These are phyloP conservation scores for Ellobius talpinus DNA, from an alignment of 2,113 vertebrate species.

Conservation along the genomic window DNA sequence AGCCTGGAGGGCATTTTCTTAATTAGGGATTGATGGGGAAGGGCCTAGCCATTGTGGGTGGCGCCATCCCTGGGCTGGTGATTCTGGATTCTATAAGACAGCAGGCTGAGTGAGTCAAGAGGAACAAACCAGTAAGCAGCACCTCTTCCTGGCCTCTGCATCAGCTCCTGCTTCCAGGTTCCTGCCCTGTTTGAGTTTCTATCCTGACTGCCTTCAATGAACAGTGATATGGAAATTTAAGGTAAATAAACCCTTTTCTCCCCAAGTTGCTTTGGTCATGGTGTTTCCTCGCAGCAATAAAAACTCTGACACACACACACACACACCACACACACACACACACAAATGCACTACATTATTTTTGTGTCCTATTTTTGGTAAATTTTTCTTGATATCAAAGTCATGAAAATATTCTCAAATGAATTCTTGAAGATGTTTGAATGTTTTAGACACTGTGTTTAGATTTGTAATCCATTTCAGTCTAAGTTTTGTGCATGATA, in stretches of 20 bases:
- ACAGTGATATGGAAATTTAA: too few species aligned
- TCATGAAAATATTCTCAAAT: neutral
- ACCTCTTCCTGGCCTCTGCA: too few species aligned
- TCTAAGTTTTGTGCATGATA: neutral
- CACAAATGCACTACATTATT: neutral
- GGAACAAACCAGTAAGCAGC: neutral
- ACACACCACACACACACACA: too few species aligned
- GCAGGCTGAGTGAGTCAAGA: neutral
- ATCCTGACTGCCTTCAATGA: too few species aligned
- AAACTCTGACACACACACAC: too few species aligned
- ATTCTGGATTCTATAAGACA: neutral
- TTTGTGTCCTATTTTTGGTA: slow-evolving; percentile 6
- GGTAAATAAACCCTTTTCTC: too few species aligned
- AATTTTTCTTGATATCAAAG: neutral
- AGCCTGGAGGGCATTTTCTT: neutral
- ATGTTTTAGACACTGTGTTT: slow-evolving; percentile 1
- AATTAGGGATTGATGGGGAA: neutral
- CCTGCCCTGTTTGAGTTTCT: too few species aligned
- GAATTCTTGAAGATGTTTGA: neutral
- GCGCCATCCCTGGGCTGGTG: neutral
- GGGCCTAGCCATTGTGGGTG: neutral
- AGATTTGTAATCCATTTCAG: neutral
- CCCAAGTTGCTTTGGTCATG: too few species aligned
- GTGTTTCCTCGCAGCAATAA: too few species aligned
- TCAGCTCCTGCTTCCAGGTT: too few species aligned